phyloP scores from a whole-genome alignment of 2,113 vertebrate species.

The Chaenogobius annularis region DNA sequence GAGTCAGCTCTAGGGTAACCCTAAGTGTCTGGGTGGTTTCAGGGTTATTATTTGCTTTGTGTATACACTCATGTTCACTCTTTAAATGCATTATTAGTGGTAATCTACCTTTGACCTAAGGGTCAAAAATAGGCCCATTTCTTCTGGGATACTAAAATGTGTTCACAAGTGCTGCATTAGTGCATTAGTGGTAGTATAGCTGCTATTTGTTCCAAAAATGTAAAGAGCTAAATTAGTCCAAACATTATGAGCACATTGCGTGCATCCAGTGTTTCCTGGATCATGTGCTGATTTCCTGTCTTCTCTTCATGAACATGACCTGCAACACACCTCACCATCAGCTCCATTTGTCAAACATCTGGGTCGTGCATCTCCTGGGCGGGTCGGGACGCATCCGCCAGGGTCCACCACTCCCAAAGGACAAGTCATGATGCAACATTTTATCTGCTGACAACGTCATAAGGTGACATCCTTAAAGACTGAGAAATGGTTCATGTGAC shows the following conservation, averaged over 20 bases:
- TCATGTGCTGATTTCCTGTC: constrained; percentile 38
- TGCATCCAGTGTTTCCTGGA: constrained; percentile 17
- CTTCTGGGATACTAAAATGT: neutral
- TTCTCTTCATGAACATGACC: constrained; percentile 54
- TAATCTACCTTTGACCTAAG: no score
- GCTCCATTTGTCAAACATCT: constrained; percentile 61
- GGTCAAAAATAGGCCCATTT: neutral
- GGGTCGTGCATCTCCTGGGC: constrained; percentile 63
- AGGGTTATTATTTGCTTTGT: no score
- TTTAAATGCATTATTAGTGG: neutral
- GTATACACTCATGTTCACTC: neutral
- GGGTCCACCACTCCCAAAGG: constrained; percentile 27
- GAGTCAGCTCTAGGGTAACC: no score
- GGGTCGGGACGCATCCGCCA: constrained; percentile 25
- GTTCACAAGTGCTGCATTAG: neutral
- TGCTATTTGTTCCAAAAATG: neutral
- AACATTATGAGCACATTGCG: constrained; percentile 11
- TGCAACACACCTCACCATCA: constrained; percentile 44
- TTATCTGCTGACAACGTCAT: constrained; percentile 30
- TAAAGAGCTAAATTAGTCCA: neutral
- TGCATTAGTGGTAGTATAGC: neutral
- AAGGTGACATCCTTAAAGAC: constrained; percentile 1
- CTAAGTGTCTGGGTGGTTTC: no score
- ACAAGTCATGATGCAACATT: constrained; percentile 16
- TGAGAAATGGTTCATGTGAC: neutral